phyloP scores from a whole-genome alignment of 2,113 vertebrate genomes.

The Leucoraja erinaceus region DNA sequence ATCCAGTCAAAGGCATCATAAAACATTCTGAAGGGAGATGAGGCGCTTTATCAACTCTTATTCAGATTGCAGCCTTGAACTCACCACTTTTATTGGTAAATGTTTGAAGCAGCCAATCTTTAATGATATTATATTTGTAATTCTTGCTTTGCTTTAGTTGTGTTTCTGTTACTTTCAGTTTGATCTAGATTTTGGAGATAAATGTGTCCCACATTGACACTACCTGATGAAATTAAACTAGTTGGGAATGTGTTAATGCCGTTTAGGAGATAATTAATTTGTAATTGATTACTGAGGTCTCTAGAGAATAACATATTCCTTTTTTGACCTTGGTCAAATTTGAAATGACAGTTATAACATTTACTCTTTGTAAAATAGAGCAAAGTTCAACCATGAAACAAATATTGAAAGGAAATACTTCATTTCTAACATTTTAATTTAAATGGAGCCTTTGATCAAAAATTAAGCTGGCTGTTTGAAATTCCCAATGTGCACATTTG shows the following conservation, averaged over 20 bases:
- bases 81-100: not conserved
- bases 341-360: not conserved
- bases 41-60: not conserved
- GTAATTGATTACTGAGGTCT: not conserved
- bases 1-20: not conserved
- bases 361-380: not conserved
- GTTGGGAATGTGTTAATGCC: not conserved
- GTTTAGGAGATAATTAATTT: constrained; percentile 8
- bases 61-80: not conserved
- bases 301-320: not conserved
- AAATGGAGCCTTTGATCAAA: not conserved
- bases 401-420: not conserved
- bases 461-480: not conserved
- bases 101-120: not conserved
- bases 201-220: not conserved
- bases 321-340: not conserved
- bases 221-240: not conserved
- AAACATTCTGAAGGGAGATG: not conserved
- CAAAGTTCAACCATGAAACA: not conserved
- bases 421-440: not conserved
- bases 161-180: not conserved
- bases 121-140: not conserved
- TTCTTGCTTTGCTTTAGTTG: not conserved
- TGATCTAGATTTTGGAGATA: not conserved
- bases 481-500: not conserved